Evolutionary conservation across 2,888 invertebrate genomes (phyloP).

Genomic region (Eristalis tenax): DNA sequence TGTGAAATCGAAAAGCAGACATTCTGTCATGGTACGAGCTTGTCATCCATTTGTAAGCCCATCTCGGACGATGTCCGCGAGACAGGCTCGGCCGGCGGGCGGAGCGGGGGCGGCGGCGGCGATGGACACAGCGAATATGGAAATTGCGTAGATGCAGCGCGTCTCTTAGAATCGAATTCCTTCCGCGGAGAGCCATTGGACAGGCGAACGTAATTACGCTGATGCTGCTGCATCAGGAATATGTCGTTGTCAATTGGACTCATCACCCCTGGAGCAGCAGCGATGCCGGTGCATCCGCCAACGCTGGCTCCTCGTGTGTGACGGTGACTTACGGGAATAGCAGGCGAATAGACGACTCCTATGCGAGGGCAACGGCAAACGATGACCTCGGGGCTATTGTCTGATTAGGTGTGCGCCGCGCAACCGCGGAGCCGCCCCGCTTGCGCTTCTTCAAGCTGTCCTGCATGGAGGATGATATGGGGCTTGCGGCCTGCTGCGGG

Average conservation of each 20-base stretch:
- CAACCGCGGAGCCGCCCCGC: background rate
- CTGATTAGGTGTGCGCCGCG: constrained; percentile 56
- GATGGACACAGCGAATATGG: constrained; percentile 50
- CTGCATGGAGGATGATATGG: constrained; percentile 11
- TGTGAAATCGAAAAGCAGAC: constrained; percentile 24
- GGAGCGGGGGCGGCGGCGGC: background rate
- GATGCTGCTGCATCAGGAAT: constrained; percentile 40
- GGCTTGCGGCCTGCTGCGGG: background rate
- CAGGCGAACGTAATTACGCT: constrained; percentile 57
- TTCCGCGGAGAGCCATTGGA: constrained; percentile 36
- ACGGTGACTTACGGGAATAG: constrained; percentile 40
- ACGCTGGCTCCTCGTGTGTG: constrained; percentile 4
- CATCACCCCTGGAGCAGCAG: constrained; percentile 40
- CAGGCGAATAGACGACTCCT: constrained; percentile 32
- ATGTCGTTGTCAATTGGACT: constrained; percentile 63
- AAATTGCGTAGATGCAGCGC: constrained; percentile 54
- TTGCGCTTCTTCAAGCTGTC: constrained; percentile 48
- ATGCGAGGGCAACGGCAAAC: constrained; percentile 58
- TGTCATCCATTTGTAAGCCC: constrained; percentile 61
- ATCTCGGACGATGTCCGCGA: constrained; percentile 20
- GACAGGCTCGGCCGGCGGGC: background rate
- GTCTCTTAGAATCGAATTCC: constrained; percentile 60
- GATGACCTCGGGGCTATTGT: constrained; percentile 64
- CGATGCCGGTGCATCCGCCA: constrained; percentile 22
- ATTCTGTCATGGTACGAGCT: constrained; percentile 53